phyloP scores from a whole-genome alignment of 2,113 vertebrate genomes.

The Pomatostomus ruficeps region DNA sequence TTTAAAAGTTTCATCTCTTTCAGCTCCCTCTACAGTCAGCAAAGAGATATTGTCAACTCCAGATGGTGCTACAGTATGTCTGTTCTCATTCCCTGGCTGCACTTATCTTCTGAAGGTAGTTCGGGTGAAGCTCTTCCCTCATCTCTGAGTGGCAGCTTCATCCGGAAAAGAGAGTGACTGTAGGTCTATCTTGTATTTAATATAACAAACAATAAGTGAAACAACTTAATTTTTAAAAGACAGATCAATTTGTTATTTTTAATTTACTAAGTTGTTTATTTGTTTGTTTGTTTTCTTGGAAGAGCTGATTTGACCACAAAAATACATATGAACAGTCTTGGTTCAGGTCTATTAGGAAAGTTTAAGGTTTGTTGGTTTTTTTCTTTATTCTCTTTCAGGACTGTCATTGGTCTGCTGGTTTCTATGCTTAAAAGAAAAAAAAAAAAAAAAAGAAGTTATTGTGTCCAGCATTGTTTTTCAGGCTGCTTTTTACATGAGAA shows the following conservation, averaged over 20 bases:
- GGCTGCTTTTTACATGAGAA: neutral
- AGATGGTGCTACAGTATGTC: too few species aligned
- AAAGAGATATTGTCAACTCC: neutral
- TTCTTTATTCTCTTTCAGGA: neutral
- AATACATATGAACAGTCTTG: neutral
- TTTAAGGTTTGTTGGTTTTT: neutral
- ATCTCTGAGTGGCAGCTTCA: neutral
- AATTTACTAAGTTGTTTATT: neutral
- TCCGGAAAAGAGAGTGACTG: neutral
- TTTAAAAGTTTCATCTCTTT: neutral
- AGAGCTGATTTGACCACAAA: neutral
- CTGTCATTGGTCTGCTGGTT: neutral
- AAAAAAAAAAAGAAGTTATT: neutral
- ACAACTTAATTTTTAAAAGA: neutral
- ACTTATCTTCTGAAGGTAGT: neutral
- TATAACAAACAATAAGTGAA: neutral
- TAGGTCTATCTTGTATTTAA: neutral
- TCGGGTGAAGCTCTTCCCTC: neutral
- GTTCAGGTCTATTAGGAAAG: neutral
- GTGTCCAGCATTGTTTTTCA: neutral
- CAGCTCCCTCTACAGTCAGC: neutral
- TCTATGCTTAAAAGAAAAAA: neutral
- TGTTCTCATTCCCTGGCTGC: neutral
- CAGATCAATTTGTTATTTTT: neutral
- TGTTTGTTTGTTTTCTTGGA: neutral